Conservation (phyloP, 92 coral and sea anemone genomes). For the Palythoa caribaeorum region DNA sequence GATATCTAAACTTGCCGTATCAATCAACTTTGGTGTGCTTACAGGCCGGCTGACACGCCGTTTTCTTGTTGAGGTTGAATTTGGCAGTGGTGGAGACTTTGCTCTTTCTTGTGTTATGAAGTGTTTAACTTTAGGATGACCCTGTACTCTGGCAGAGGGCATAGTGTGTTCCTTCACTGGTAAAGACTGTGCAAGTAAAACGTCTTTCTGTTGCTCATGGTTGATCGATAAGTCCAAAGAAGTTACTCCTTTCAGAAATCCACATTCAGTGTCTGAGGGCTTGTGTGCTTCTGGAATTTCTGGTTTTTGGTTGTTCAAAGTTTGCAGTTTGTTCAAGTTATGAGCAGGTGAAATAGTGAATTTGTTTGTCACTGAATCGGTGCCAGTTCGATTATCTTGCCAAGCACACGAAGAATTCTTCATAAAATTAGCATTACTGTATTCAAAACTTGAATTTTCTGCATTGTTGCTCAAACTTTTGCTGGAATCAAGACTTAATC, state of each 20-base stretch:
- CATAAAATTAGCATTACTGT: neutral
- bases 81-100: neutral
- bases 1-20: slow-evolving; percentile 35
- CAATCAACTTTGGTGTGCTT: slow-evolving; percentile 16
- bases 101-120: neutral
- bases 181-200: neutral
- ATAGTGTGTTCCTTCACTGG: neutral
- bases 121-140: neutral
- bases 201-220: neutral
- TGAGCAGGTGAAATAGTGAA: neutral
- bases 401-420: neutral
- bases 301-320: neutral
- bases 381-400: neutral
- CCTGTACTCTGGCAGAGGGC: neutral
- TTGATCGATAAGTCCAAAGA: neutral
- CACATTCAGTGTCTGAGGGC: slow-evolving; percentile 1
- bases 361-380: neutral
- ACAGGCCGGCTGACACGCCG: neutral
- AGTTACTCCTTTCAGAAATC: neutral
- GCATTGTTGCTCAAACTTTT: neutral
- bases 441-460: neutral
- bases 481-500: slow-evolving; percentile 5
- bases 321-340: neutral
- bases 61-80: slow-evolving; percentile 2
- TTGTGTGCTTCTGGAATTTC: neutral